Conservation (phyloP, 1,140 invertebrate genomes). For the Spodoptera litura region DNA sequence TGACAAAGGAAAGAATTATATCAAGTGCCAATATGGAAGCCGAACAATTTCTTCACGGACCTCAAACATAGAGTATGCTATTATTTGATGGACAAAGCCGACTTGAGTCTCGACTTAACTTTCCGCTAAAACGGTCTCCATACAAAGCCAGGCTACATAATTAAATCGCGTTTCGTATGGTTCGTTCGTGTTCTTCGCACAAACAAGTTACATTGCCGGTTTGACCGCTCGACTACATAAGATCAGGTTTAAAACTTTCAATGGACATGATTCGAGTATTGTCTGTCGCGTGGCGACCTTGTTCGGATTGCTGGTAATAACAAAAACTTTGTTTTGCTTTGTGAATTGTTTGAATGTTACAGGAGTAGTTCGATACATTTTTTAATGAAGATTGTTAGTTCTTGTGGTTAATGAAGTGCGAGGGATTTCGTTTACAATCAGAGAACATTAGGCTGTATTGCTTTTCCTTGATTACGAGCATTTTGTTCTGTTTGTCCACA, state of each 20-base stretch:
- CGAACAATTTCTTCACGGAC: conserved; percentile 20
- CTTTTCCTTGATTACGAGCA: conserved; percentile 2
- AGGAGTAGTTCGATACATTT: conserved; percentile 26
- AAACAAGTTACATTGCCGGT: conserved; percentile 51
- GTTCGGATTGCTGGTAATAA: conserved; percentile 55
- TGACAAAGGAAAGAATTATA: conserved; percentile 33
- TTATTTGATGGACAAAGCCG: conserved; percentile 22
- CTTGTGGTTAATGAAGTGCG: conserved; percentile 46
- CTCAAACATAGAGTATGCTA: conserved; percentile 16
- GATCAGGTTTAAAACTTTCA: conserved; percentile 5
- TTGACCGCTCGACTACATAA: neutral
- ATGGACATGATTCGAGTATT: conserved; percentile 14
- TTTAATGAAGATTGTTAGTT: conserved; percentile 28
- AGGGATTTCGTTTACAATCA: neutral
- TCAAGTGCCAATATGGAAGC: conserved; percentile 16
- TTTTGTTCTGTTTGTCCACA: neutral
- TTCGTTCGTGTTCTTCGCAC: conserved; percentile 34
- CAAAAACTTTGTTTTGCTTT: conserved; percentile 66
- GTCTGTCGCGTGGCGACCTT: conserved; percentile 18
- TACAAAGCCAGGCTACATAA: conserved; percentile 52
- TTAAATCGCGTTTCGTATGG: conserved; percentile 49
- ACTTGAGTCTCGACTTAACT: conserved; percentile 30
- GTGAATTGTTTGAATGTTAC: conserved; percentile 53
- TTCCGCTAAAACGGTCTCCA: conserved; percentile 42
- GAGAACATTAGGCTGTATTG: neutral